Percentiles rank a stretch among this genome's conserved stretches.
These are phyloP conservation scores for Listrodromus nycthemerus DNA, from an alignment of 2,888 invertebrate species.

Conservation along the genomic window DNA sequence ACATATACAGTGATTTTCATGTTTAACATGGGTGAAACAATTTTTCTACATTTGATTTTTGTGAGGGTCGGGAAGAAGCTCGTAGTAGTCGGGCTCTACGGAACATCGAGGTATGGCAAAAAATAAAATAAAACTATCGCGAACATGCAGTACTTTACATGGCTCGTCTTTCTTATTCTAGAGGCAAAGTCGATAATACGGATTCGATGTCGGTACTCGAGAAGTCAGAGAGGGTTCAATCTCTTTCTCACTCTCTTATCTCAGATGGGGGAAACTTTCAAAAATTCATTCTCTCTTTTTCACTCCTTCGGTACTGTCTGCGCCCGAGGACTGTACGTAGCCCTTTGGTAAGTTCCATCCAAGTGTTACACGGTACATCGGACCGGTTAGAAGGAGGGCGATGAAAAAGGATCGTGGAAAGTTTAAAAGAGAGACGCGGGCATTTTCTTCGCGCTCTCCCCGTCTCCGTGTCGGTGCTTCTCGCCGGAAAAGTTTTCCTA, in stretches of 20 bases:
- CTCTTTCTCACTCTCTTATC: slow-evolving; percentile 23
- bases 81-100: neutral
- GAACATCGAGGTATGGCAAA: neutral
- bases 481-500: slow-evolving; percentile 57
- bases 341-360: slow-evolving; percentile 66
- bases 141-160: neutral
- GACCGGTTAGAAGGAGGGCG: slow-evolving; percentile 37
- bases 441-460: slow-evolving; percentile 25
- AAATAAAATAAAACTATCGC: slow-evolving; percentile 1
- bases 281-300: slow-evolving; percentile 59
- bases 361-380: slow-evolving; percentile 68
- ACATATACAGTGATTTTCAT: no score
- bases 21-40: no score
- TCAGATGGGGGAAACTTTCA: slow-evolving; percentile 67
- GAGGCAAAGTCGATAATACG: slow-evolving; percentile 50
- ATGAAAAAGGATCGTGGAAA: slow-evolving; percentile 23
- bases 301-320: slow-evolving; percentile 31
- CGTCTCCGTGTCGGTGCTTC: slow-evolving; percentile 10
- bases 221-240: slow-evolving; percentile 47
- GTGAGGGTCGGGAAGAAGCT: neutral
- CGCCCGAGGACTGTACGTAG: neutral
- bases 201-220: slow-evolving; percentile 60
- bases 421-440: slow-evolving; percentile 37
- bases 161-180: neutral
- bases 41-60: no score